Base-by-base conservation (phyloP, 2,113 vertebrate genomes). In the Globicephala melas region DNA sequence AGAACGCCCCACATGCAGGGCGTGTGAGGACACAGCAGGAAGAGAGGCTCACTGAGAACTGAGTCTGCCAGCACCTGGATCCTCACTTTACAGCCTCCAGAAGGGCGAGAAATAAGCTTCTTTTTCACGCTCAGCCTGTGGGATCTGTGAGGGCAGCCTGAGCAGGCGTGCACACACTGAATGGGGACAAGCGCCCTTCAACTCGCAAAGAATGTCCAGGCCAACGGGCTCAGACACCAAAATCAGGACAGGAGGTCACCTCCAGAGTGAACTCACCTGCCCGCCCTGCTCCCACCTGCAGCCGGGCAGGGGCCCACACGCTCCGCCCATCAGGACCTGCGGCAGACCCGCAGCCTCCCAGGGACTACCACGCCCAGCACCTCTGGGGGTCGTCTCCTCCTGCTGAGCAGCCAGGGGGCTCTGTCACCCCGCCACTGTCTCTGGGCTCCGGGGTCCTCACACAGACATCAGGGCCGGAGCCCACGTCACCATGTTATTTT, bases 81-180 rank as follows among this genome's bases (percentile, higher is more conserved):
- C 85, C 26, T 36, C 18, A 73, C 84, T 60, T 77, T 28, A 17
- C 47, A 67, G 73, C 67, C 63, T 87, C 84, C 33, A 93, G 26
- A 67, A 84, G 2, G 2, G 20, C 1, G 25, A 89, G 91, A 74
- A 58, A 58, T 4, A 26, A n/a, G 3, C 4, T 15, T 47, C n/a
- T 33, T 23, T 41, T 74, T 55, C 25, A 47, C 8, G 1, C 21
- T 58, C 58, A 21, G 33, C 23, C 44, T n/a, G 26, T 26, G 67
- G 5, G 17, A 36, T 41, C 67, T 12, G 2, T 31, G 31, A 63
- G 0, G 6, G 26, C 18, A 65, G 6, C 55, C 33, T 0, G 31
- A 81, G 38, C 38, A 20, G 83, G 31, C 33, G 0, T 17, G 38
- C 3, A 33, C 23, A 41, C 11, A 9, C 18, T 33, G 28, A 73